phyloP scores from a whole-genome alignment of 1,140 invertebrate species.

The Physella acuta region DNA sequence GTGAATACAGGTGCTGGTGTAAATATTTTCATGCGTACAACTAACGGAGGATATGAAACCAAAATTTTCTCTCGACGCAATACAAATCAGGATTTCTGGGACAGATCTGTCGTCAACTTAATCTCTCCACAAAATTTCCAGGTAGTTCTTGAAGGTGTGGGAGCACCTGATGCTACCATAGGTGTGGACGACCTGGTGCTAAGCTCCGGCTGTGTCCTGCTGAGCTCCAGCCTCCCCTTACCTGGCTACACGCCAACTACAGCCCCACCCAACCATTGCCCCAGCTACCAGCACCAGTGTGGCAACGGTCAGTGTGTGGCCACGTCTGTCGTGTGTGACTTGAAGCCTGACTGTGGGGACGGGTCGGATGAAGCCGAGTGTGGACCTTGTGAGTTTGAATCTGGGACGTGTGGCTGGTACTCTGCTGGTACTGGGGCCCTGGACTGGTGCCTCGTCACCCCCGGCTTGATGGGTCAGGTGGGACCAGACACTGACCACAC shows the following conservation, averaged over 20 bases:
- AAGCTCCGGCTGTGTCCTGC: not conserved
- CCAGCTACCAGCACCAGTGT: slow-evolving; percentile 39
- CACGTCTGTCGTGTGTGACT: slow-evolving; percentile 42
- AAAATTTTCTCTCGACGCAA: not conserved
- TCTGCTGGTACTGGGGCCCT: slow-evolving; percentile 50
- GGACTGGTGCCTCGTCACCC: slow-evolving; percentile 40
- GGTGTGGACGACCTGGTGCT: not conserved
- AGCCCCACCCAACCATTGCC: too few species aligned
- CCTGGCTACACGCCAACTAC: not conserved
- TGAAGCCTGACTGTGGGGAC: slow-evolving; percentile 43
- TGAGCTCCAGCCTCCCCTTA: not conserved
- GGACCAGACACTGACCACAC: slow-evolving; percentile 41
- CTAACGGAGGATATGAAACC: not conserved
- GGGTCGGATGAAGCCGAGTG: slow-evolving; percentile 50
- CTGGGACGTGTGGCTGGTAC: slow-evolving; percentile 47
- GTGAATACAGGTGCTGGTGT: too few species aligned
- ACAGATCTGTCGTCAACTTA: not conserved
- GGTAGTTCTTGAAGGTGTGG: not conserved
- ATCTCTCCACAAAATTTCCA: not conserved
- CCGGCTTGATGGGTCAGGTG: slow-evolving; percentile 27
- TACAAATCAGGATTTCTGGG: not conserved
- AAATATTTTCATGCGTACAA: too few species aligned
- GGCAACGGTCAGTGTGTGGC: slow-evolving; percentile 38
- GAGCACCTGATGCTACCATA: not conserved
- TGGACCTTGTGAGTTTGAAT: slow-evolving; percentile 55